Base-by-base conservation (phyloP, 2,888 invertebrate genomes). In the Synergus umbraculus region DNA sequence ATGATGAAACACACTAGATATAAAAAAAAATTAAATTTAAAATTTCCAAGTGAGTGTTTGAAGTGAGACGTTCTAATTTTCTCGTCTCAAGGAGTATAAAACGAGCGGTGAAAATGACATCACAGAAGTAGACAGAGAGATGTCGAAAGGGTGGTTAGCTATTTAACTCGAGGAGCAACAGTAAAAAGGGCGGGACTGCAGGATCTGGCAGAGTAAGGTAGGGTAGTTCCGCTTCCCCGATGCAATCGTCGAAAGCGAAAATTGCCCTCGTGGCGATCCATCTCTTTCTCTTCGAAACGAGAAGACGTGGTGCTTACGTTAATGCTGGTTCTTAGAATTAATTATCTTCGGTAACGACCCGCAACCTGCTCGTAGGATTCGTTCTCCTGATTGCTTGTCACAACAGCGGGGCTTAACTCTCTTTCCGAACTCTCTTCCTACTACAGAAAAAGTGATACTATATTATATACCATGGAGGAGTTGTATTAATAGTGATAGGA, bases 191-290 rank as follows among this genome's bases (percentile, higher is more conserved):
- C 49, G 49, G 18, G 69, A 69, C 58, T 58, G 8, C 29, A 49
- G 49, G 22, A 69, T 69, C 49, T 46, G 66, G 13, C 13, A 44
- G 44, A 44, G 67, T 49, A 29, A 29, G 49, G 69, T 69, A 49
- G 49, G 69, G 69, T 49, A 69, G 46, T 69, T 69, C 69, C 69
- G n/a, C 49, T 69, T 46, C 69, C 69, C 49, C 69, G 69, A 49
- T 69, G 69, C 69, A 69, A 69, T 69, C 69, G 69, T 69, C 69
- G 49, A 69, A 69, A 69, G 69, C 69, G 69, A 69, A 69, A 69
- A 69, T 69, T 69, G 69, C 69, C 49, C 49, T 29, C 49, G 29
- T 69, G 69, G 69, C 69, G 49, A 69, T 69, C 69, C 49, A 69
- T 69, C 69, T 69, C 69, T 69, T 66, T 69, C 69, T 69, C 69